Percentiles rank a stretch among this genome's conserved stretches.
Evolutionary conservation across 2,888 invertebrate species (phyloP).

Genomic region (Creontiades dilutus): DNA sequence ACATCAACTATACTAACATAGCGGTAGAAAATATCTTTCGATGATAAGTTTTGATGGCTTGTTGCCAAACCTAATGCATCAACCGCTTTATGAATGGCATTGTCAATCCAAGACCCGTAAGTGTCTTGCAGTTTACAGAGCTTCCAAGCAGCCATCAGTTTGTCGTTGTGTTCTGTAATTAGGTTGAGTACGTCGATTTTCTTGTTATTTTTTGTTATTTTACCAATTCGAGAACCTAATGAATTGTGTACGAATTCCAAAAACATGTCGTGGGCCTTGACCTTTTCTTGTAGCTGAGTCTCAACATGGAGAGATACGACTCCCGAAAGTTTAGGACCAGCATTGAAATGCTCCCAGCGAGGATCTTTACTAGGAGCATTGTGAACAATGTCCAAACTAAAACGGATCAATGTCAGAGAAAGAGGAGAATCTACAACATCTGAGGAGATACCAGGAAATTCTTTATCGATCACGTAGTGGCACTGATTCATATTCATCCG

Average conservation of each 20-base stretch:
- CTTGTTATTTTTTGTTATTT: conserved; percentile 64
- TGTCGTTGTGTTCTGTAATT: conserved; percentile 72
- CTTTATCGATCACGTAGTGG: conserved; percentile 79
- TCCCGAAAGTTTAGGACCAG: conserved; percentile 37
- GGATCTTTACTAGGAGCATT: conserved; percentile 95
- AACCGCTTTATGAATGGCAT: conserved; percentile 41
- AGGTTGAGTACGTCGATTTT: conserved; percentile 66
- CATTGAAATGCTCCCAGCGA: conserved; percentile 81
- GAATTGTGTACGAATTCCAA: conserved; percentile 87
- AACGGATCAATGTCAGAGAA: conserved; percentile 82
- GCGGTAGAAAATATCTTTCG: conserved; percentile 63
- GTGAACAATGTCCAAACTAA: conserved; percentile 89
- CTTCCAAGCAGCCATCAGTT: conserved; percentile 65
- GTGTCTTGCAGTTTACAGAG: conserved; percentile 68
- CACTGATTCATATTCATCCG: conserved; percentile 77
- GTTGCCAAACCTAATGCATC: conserved; percentile 27
- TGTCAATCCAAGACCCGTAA: conserved; percentile 39
- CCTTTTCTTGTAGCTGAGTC: conserved; percentile 93
- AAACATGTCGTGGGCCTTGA: conserved; percentile 87
- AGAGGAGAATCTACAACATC: conserved; percentile 79
- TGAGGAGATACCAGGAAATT: conserved; percentile 79
- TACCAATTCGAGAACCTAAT: conserved; percentile 56
- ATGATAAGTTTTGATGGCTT: conserved; percentile 40
- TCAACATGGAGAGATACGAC: conserved; percentile 90
- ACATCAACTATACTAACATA: conserved; percentile 60